Evolutionary conservation across 2,113 vertebrate genomes (phyloP).

Genomic region (Dicentrarchus labrax): DNA sequence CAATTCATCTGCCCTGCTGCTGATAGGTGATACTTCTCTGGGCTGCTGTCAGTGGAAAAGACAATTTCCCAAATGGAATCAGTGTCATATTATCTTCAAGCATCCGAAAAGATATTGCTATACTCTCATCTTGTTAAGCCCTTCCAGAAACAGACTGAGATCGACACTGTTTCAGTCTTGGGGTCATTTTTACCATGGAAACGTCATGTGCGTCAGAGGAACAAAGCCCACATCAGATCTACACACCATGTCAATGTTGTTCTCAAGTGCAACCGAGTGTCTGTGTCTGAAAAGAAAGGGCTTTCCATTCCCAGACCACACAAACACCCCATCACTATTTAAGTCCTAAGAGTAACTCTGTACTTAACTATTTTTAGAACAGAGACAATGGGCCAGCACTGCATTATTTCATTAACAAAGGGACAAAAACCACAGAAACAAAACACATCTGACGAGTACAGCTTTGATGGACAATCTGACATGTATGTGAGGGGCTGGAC

Average conservation of each 20-base stretch:
- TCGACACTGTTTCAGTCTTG: neutral
- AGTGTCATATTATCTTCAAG: neutral
- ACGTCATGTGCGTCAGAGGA: neutral
- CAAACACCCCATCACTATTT: neutral
- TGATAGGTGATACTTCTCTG: neutral
- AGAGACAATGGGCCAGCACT: neutral
- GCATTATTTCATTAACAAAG: neutral
- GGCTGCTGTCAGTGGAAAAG: neutral
- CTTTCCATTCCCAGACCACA: conserved; percentile 6
- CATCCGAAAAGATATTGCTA: neutral
- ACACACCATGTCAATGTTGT: neutral
- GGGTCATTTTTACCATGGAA: neutral
- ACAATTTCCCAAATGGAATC: neutral
- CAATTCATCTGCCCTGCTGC: neutral
- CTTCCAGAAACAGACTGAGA: neutral
- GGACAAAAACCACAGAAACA: neutral
- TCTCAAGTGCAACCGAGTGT: conserved; percentile 1
- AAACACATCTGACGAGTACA: neutral
- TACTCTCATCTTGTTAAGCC: neutral
- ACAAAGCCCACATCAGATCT: conserved; percentile 1
- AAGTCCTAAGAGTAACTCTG: neutral
- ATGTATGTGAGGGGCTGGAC: neutral
- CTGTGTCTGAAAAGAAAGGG: neutral
- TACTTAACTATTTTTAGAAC: neutral
- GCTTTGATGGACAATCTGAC: neutral